phyloP scores from a whole-genome alignment of 2,888 invertebrate genomes.

The Tetragnatha montana region DNA sequence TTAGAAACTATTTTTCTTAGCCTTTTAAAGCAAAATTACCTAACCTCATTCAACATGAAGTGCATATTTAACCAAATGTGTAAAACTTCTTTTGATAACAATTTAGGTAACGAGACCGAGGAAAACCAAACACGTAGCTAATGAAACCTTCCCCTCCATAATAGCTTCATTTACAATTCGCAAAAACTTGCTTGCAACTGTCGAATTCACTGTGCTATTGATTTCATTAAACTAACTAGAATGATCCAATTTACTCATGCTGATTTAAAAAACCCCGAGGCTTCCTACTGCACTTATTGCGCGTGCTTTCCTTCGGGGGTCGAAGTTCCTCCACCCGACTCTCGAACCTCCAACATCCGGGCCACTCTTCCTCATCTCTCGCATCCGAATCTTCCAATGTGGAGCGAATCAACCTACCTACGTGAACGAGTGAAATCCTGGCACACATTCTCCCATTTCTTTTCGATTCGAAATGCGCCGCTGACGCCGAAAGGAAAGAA shows the following conservation, averaged over 20 bases:
- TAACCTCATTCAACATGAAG: no score
- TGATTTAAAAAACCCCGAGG: background rate
- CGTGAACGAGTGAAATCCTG: slow-evolving; percentile 63
- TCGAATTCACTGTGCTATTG: no score
- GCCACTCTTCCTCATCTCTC: background rate
- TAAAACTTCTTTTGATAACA: no score
- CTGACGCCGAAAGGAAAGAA: slow-evolving; percentile 47
- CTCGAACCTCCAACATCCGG: slow-evolving; percentile 25
- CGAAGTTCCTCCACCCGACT: slow-evolving; percentile 2
- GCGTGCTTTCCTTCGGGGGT: background rate
- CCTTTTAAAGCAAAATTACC: no score
- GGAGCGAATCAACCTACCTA: slow-evolving; percentile 56
- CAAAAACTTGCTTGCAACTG: no score
- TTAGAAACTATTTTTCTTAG: no score
- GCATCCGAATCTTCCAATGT: slow-evolving; percentile 30
- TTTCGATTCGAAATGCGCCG: slow-evolving; percentile 25
- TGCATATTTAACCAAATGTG: no score
- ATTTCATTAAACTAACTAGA: no score
- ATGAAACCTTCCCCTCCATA: no score
- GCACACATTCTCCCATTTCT: slow-evolving; percentile 32
- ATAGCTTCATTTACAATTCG: no score
- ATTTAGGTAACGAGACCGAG: no score
- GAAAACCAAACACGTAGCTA: no score
- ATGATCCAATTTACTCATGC: background rate
- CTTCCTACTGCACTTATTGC: background rate